These are phyloP conservation scores for Apeira syringaria DNA, from an alignment of 2,888 invertebrate genomes.

Conservation along the genomic window DNA sequence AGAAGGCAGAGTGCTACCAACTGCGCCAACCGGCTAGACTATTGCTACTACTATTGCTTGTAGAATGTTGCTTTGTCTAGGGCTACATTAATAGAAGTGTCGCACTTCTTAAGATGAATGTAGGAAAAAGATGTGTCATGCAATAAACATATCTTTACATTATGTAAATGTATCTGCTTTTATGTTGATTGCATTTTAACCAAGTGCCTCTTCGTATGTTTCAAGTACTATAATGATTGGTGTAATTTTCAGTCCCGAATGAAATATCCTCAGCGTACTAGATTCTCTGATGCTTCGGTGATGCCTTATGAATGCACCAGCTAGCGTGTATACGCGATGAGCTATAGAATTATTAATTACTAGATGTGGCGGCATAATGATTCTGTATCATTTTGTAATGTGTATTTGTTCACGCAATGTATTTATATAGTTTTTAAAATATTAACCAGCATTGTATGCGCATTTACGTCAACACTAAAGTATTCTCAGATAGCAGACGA, in stretches of 20 bases:
- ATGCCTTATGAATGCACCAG: constrained; percentile 54
- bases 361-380: background rate
- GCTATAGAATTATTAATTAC: constrained; percentile 9
- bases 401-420: background rate
- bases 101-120: no score
- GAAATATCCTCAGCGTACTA: no score
- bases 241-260: no score
- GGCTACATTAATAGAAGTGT: no score
- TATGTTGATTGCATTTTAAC: background rate
- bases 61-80: no score
- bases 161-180: no score
- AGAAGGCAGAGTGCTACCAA: no score
- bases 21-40: no score
- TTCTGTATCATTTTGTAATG: background rate
- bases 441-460: background rate
- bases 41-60: no score
- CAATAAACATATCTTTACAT: no score
- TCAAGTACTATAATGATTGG: background rate
- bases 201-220: constrained; percentile 16
- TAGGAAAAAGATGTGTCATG: no score
- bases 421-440: background rate
- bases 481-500: background rate
- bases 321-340: constrained; percentile 34
- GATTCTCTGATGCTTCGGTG: constrained; percentile 24
- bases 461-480: constrained; percentile 10